Evolutionary conservation across 2,113 vertebrate genomes (phyloP), one percentile per base, ranked within the genome.

Genomic region (Cyprinodon tularosa): DNA sequence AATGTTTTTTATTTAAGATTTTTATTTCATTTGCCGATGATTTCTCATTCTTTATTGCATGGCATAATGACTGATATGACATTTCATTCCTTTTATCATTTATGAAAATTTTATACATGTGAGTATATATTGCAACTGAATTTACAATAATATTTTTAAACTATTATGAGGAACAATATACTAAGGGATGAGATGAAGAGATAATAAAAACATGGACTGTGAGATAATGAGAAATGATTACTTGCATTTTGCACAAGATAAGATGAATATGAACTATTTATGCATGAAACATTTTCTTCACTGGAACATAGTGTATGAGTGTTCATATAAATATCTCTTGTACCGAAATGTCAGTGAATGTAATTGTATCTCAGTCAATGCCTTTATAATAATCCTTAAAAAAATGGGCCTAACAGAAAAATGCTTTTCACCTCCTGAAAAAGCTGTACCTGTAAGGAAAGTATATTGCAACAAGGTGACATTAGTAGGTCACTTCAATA

Each of bases 221-320:
- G 20, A 74, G 76, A 73, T 36, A 17, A 72, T 42, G 63, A 75
- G 4, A 66, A 75, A 22, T 47, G 39, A 39, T 57, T 10, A 68
- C 36, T 36, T 72, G 47, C 64, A 53, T 65, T 82, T 63, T 68
- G 67, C 57, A 68, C 47, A 63, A 38, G 60, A 72, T 78, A 66
- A 66, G 14, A 74, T 61, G 57, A 84, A 79, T 39, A 40, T 61
- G 68, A 62, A 62, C 68, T 61, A 72, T 84, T 67, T 72, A 86
- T 88, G 90, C 90, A 93, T 92, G 92, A 85, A 86, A 81, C 82
- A 84, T 79, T 82, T 77, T 61, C 73, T 71, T 70, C 80, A 66
- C 61, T 80, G 57, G 86, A 78, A 90, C 80, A 71, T 87, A 84
- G 61, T 82, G 78, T 86, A 88, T 79, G 57, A 83, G 62, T 86